A percentile compares a stretch with the other conserved stretches of the same genome.
These are phyloP conservation scores for Euschistus heros DNA, from an alignment of 1,140 invertebrate genomes.

Conservation along the genomic window DNA sequence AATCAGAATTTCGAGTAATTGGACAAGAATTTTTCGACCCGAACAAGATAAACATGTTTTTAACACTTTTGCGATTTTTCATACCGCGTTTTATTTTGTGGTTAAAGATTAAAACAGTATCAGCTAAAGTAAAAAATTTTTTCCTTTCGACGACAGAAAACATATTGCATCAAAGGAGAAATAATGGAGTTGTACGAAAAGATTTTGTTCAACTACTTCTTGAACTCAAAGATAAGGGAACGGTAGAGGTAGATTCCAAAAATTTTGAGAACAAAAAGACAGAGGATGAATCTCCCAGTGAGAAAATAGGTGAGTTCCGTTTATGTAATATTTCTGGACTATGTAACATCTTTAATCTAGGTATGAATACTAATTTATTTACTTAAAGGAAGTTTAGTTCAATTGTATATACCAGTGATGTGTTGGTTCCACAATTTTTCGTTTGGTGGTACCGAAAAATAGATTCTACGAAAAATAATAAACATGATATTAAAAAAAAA, in stretches of 20 bases:
- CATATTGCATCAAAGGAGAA: slow-evolving; percentile 36
- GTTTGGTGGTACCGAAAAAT: too few relatives aligned
- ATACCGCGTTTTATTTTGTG: slow-evolving; percentile 21
- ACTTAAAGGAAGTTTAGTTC: too few relatives aligned
- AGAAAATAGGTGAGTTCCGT: too few relatives aligned
- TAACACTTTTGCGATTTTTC: slow-evolving; percentile 19
- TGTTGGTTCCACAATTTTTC: too few relatives aligned
- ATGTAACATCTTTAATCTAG: too few relatives aligned
- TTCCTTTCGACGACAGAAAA: slow-evolving; percentile 39
- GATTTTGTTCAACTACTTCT: slow-evolving; percentile 35
- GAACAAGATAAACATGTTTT: slow-evolving; percentile 29
- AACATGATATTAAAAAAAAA: too few relatives aligned
- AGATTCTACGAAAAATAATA: too few relatives aligned
- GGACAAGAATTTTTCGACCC: slow-evolving; percentile 34
- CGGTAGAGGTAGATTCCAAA: neutral
- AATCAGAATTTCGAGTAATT: slow-evolving; percentile 40
- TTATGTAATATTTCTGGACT: too few relatives aligned
- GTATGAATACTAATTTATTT: too few relatives aligned
- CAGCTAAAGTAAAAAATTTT: slow-evolving; percentile 34
- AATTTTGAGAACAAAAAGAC: neutral
- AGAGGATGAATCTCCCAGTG: too few relatives aligned
- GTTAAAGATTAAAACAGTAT: slow-evolving; percentile 24
- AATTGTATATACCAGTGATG: too few relatives aligned
- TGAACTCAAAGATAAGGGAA: slow-evolving; percentile 26
- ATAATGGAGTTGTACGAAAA: slow-evolving; percentile 36